phyloP scores from a whole-genome alignment of 1,140 invertebrate genomes.

The Bactericera cockerelli region DNA sequence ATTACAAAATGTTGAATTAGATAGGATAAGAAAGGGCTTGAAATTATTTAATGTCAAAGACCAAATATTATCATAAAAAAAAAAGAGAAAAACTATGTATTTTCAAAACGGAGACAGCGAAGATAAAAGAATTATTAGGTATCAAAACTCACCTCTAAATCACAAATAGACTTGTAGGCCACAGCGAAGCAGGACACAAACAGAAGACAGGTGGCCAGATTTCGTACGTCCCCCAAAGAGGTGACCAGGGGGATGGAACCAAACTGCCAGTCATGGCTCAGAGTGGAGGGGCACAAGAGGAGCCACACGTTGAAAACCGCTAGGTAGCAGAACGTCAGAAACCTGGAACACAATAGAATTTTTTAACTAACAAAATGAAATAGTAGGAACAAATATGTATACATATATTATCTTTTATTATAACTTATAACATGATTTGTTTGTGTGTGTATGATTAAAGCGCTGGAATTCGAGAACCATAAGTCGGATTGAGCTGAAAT shows the following conservation, averaged over 20 bases:
- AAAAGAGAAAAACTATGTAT: too few relatives aligned
- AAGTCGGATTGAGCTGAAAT: too few relatives aligned
- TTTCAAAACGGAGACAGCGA: too few relatives aligned
- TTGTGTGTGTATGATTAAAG: too few relatives aligned
- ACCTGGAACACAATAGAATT: conserved; percentile 36
- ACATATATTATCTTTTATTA: too few relatives aligned
- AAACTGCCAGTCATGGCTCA: conserved; percentile 81
- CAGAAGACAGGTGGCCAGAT: conserved; percentile 51
- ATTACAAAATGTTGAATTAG: too few relatives aligned
- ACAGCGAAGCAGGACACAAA: conserved; percentile 40
- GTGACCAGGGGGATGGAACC: conserved; percentile 62
- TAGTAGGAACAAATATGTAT: not conserved
- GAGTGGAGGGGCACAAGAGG: conserved; percentile 52
- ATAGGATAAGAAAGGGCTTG: too few relatives aligned
- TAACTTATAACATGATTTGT: too few relatives aligned
- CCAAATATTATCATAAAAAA: too few relatives aligned
- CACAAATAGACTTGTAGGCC: conserved; percentile 40
- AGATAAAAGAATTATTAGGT: too few relatives aligned
- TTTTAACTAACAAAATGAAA: conserved; percentile 9
- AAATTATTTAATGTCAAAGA: too few relatives aligned
- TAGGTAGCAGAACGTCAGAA: conserved; percentile 64
- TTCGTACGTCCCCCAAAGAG: conserved; percentile 47
- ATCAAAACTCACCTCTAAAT: conserved; percentile 44
- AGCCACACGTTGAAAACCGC: conserved; percentile 68
- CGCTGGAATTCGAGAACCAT: too few relatives aligned